Base-by-base conservation (phyloP, 1,140 invertebrate genomes). In the Antheraea mylitta region DNA sequence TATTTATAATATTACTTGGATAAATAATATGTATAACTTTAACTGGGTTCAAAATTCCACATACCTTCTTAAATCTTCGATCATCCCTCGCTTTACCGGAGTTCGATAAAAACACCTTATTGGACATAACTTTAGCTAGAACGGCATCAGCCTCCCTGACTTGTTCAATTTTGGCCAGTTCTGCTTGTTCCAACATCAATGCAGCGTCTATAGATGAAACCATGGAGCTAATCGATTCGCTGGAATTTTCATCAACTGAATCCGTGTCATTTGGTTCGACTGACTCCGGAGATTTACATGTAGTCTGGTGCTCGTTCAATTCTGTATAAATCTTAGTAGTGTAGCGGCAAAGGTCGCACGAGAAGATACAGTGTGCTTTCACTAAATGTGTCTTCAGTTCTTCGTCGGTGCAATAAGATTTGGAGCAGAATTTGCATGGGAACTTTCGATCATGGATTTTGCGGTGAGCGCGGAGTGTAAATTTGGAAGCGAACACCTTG, bases 361-460 rank as follows among this genome's bases (percentile, higher is more conserved):
- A 79, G 37, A 82, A 87, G 16, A 80, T 66, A 18, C 78, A 80
- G 66, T 92, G 90, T 8, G 73, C 72, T 66, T 89, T 83, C 5
- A 78, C 77, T n/a, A 77, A 58, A 62, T 92, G 91, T 11, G 72
- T 63, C 30, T 75, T 77, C 42, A 92, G 68, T 0, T 85, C 79
- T 2, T 81, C 73, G 7, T 76, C 60, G 8, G 76, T 82, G 3
- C 80, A 68, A 58, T 81, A 92, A 0, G 82, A 79, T 63, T 83
- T 87, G 5, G 72, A 69, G 67, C 89, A 92, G 37, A 92, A 92
- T 10, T 91, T 86, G 38, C 94, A 94, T 0, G 91, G 91, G 68
- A 93, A 90, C 60, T 92, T 91, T 13, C 93, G 81, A 45, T 85
- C 75, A 73, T 95, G 94, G 63, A 94, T 90, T 70, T 93, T 94